Percentiles rank a stretch among this genome's conserved stretches.
Conservation (phyloP, 2,888 invertebrate genomes). For the Morpho achilles region DNA sequence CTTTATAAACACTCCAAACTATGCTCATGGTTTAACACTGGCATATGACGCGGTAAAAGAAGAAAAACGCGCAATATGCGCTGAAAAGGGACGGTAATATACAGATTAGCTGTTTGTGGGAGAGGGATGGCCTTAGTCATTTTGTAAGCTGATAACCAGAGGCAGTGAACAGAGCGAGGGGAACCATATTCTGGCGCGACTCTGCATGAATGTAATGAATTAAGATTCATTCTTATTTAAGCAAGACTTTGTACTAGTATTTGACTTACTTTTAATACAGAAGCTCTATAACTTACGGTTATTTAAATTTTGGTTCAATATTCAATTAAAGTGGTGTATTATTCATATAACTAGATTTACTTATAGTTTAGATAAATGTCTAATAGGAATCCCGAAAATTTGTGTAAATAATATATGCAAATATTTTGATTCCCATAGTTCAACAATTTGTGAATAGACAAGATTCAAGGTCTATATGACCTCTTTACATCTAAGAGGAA, state of each 20-base stretch:
- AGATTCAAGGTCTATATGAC: slow-evolving; percentile 53
- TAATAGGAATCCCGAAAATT: neutral
- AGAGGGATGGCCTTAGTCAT: slow-evolving; percentile 67
- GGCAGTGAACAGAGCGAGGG: slow-evolving; percentile 73
- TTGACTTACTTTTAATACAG: slow-evolving; percentile 49
- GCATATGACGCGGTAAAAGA: slow-evolving; percentile 76
- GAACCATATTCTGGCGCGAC: slow-evolving; percentile 75
- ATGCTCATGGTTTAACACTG: slow-evolving; percentile 60
- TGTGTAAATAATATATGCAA: neutral
- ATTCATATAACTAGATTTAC: neutral
- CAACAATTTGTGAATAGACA: slow-evolving; percentile 46
- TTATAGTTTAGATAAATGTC: neutral
- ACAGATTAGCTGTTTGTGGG: slow-evolving; percentile 52
- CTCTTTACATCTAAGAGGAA: slow-evolving; percentile 48
- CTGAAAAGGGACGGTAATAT: slow-evolving; percentile 60
- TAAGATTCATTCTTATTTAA: slow-evolving; percentile 68
- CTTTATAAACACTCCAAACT: slow-evolving; percentile 55
- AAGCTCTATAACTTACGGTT: slow-evolving; percentile 40
- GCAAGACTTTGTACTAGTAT: slow-evolving; percentile 52
- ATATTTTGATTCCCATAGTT: slow-evolving; percentile 1
- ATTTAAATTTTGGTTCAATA: slow-evolving; percentile 7
- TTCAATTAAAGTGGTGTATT: neutral
- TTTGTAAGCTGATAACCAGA: slow-evolving; percentile 79
- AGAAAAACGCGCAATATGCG: slow-evolving; percentile 77
- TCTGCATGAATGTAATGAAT: slow-evolving; percentile 76